These are phyloP conservation scores for Pardosa pseudoannulata DNA, from an alignment of 2,888 invertebrate genomes.

Conservation along the genomic window DNA sequence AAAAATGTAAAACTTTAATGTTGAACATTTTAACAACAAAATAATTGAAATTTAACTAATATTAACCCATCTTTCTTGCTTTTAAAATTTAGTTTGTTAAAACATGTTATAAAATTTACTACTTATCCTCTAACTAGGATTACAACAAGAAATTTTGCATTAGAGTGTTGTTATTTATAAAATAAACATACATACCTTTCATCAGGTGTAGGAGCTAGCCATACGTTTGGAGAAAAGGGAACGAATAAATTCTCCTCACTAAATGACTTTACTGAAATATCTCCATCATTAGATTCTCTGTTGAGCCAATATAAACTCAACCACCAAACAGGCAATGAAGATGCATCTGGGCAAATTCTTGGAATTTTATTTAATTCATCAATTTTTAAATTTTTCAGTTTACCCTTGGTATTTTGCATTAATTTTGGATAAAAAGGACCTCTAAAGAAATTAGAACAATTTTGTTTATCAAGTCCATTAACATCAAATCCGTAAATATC, in stretches of 20 bases:
- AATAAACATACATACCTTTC: constrained; percentile 74
- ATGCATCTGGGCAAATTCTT: constrained; percentile 35
- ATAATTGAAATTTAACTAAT: no score
- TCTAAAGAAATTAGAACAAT: constrained; percentile 76
- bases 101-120: no score
- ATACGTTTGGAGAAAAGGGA: constrained; percentile 51
- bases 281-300: constrained; percentile 20
- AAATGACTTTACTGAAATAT: not conserved
- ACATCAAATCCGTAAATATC: constrained; percentile 77
- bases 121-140: no score
- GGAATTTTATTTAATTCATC: constrained; percentile 39
- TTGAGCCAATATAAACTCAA: constrained; percentile 51
- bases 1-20: no score
- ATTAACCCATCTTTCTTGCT: no score
- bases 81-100: no score
- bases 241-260: not conserved
- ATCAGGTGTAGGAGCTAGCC: constrained; percentile 76
- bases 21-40: no score
- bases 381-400: constrained; percentile 58
- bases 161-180: not conserved
- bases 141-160: no score
- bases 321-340: constrained; percentile 60
- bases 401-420: constrained; percentile 75
- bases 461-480: constrained; percentile 75
- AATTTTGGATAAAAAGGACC: constrained; percentile 77